Percentiles rank a stretch among this genome's conserved stretches.
phyloP scores from a whole-genome alignment of 1,140 invertebrate species.

The Phthorimaea operculella region DNA sequence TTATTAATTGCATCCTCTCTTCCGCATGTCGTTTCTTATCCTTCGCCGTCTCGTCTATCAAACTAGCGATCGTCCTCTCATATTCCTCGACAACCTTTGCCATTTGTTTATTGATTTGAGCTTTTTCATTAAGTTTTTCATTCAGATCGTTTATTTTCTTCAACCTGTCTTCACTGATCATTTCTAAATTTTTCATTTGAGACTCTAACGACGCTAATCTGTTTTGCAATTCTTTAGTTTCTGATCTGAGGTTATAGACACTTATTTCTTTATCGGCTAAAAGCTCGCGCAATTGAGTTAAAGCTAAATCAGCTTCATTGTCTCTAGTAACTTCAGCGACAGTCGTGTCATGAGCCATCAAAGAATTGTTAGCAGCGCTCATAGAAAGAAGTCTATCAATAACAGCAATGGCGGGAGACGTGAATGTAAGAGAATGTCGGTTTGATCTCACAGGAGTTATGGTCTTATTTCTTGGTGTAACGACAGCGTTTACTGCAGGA shows the following conservation, averaged over 20 bases:
- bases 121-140: constrained; percentile 43
- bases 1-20: constrained; percentile 48
- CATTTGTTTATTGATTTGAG: constrained; percentile 53
- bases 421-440: constrained; percentile 50
- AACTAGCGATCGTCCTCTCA: constrained; percentile 74
- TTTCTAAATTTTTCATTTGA: constrained; percentile 46
- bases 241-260: constrained; percentile 44
- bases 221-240: constrained; percentile 50
- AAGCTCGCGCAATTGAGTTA: constrained; percentile 48
- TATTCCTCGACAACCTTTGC: constrained; percentile 74
- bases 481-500: constrained; percentile 43
- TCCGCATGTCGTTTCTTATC: constrained; percentile 62
- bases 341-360: constrained; percentile 31
- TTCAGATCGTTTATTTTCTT: constrained; percentile 49
- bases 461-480: constrained; percentile 36
- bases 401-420: constrained; percentile 58
- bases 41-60: constrained; percentile 71
- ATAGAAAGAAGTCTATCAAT: constrained; percentile 58
- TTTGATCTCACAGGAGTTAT: constrained; percentile 42
- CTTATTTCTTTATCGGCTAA: constrained; percentile 58
- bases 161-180: constrained; percentile 39
- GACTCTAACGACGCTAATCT: constrained; percentile 42
- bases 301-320: constrained; percentile 40
- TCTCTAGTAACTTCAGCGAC: constrained; percentile 25
- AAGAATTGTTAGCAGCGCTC: constrained; percentile 41